Base-by-base conservation (phyloP, 2,888 invertebrate genomes). In the Plagodis pulveraria region DNA sequence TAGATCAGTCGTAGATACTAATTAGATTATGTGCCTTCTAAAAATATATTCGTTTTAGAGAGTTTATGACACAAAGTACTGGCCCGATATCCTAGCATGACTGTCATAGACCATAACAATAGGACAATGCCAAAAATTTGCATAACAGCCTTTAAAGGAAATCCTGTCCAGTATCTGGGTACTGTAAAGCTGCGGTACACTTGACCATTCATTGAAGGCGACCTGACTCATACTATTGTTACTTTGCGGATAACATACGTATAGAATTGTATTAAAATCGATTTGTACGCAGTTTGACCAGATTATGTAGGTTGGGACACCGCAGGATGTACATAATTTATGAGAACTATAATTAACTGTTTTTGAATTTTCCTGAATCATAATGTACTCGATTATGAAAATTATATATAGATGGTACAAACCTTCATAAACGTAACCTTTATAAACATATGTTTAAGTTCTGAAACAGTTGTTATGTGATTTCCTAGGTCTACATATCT, bases 291-390 rank as follows among this genome's bases (percentile, higher is more conserved):
- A 53, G 52, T 44, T 40, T 62, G 55, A 54, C 69, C 68, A 65
- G 55, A 52, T 69, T 68, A 79, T 76, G 73, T 81, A 74, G 78
- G 83, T 76, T 77, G 72, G 70, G 65, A 68, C 67, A 79, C 83
- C 81, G 50, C 80, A 78, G 63, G 57, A 63, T 40, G 55, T 80
- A 77, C 83, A 82, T 83, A 69, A 81, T 82, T 74, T 63, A 83
- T 78, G 50, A 73, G 38, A 12, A 38, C 71, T 74, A 76, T 69
- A 67, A 71, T 52, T 67, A 66, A 53, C 60, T 62, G 56, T 56
- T 70, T 63, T 69, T 62, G 63, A 58, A 61, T 55, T 76, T 74
- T 78, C 73, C 75, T 78, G 71, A 70, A 59, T 56, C 36, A 35
- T 44, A 12, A 35, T 12, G 10, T 52, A 42, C 22, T 22, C 22